These are phyloP conservation scores for Papilio demoleus DNA, from an alignment of 2,888 invertebrate species.

Conservation along the genomic window DNA sequence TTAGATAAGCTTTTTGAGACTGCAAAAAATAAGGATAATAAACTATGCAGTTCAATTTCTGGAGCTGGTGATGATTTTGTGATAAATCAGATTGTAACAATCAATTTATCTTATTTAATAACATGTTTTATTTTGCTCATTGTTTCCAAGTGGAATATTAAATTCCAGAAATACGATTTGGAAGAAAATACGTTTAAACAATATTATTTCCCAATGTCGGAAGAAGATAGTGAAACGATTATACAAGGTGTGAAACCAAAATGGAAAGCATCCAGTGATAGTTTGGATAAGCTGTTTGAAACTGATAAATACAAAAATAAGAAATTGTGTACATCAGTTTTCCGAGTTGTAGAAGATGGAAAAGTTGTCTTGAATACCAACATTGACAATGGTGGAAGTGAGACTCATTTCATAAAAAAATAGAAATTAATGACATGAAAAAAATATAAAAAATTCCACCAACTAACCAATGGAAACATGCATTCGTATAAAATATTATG, in stretches of 20 bases:
- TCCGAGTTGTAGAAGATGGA: slow-evolving; percentile 1
- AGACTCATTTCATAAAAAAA: not conserved
- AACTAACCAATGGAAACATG: not conserved
- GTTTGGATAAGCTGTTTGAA: slow-evolving; percentile 6
- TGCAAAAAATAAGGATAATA: slow-evolving; percentile 10
- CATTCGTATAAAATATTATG: too few relatives aligned
- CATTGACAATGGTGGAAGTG: not conserved
- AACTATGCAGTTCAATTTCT: too few relatives aligned
- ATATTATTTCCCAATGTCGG: not conserved
- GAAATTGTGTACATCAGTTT: slow-evolving; percentile 14
- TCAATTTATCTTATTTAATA: too few relatives aligned
- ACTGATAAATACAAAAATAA: not conserved
- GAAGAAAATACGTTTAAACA: not conserved
- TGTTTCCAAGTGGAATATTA: too few relatives aligned
- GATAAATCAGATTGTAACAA: too few relatives aligned
- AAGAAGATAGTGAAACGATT: not conserved
- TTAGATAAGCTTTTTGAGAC: slow-evolving; percentile 5
- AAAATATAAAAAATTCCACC: not conserved
- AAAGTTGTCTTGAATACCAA: not conserved
- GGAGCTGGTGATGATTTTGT: too few relatives aligned
- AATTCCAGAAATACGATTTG: not conserved
- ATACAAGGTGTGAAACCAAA: not conserved
- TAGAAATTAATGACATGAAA: slow-evolving; percentile 1
- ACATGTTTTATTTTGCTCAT: too few relatives aligned
- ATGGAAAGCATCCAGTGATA: slow-evolving; percentile 1